A percentile compares a stretch with the other conserved stretches of the same genome.
phyloP scores from a whole-genome alignment of 2,888 invertebrate genomes.

The Trachelus stipa region DNA sequence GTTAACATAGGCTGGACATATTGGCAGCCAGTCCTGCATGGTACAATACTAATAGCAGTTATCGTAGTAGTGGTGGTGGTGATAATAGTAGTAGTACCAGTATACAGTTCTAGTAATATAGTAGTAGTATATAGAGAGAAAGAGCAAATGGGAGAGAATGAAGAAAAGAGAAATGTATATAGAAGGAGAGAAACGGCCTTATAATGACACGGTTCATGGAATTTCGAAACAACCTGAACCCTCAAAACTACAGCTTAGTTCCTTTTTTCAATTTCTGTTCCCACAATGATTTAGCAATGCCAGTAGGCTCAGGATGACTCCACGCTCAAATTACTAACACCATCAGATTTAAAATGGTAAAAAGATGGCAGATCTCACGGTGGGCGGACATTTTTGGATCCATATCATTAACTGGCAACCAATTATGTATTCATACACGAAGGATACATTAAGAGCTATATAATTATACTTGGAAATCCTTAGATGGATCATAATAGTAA shows the following conservation, averaged over 20 bases:
- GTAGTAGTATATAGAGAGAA: not conserved
- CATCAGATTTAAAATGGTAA: not conserved
- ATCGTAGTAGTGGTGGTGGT: not conserved
- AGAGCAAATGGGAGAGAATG: not conserved
- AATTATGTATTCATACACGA: not conserved
- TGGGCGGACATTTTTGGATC: not conserved
- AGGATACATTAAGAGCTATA: not conserved
- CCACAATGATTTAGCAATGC: not conserved
- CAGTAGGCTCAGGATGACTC: not conserved
- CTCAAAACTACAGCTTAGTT: not conserved
- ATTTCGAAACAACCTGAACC: not conserved
- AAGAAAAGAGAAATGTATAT: not conserved
- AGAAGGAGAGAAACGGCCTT: not conserved
- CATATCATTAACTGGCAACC: not conserved
- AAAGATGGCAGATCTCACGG: not conserved
- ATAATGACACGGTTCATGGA: not conserved
- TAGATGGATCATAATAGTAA: not conserved
- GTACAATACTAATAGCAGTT: not conserved
- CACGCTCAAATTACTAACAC: not conserved
- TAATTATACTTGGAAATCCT: not conserved
- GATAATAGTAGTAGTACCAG: no score
- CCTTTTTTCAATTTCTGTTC: not conserved
- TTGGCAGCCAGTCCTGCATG: not conserved
- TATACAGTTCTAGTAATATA: not conserved
- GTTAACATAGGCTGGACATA: not conserved